Base-by-base conservation (phyloP, 1,140 invertebrate species). In the Ephestia elutella region DNA sequence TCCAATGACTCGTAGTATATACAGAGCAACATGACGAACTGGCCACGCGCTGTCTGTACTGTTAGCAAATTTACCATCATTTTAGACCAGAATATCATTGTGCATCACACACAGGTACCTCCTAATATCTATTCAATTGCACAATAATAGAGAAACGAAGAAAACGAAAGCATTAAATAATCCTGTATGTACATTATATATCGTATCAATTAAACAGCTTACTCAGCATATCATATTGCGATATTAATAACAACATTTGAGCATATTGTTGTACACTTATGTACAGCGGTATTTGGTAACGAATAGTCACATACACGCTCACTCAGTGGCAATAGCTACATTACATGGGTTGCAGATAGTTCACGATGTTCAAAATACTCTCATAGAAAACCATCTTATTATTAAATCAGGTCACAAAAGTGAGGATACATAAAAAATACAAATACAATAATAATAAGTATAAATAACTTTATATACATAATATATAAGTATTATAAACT, bases 371-470 rank as follows among this genome's bases (percentile, higher is more conserved):
- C 58, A 53, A 68, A 73, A 72, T 67, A 76, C 70, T 68, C 65
- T 63, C 65, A 70, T 73, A 78, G 73, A 80, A 86, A 85, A 71
- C 62, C 65, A 70, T 68, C 83, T 87, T 86, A 86, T 25, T 84
- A 76, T 75, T 82, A 85, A 86, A 87, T 87, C 85, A 85, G 83
- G 83, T 87, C 83, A 85, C 83, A 86, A 63, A 83, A 82, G 78
- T 80, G 76, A 84, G 75, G 68, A 75, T 65, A 74, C 62, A 62
- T 62, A 64, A 57, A 57, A 65, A 70, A 55, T 65, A 79, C 63
- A 73, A 70, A 73, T 65, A 73, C 21, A 21, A 63, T 56, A 62
- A 44, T 44, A 44, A 44, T 44, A 44, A 44, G 50, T 63, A 64
- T 71, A 57, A 61, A 70, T 60, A 62, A 59, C 59, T 66, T 44